These are phyloP conservation scores for Spatulosminthurus flaviceps DNA, from an alignment of 2,888 invertebrate genomes.

Conservation along the genomic window DNA sequence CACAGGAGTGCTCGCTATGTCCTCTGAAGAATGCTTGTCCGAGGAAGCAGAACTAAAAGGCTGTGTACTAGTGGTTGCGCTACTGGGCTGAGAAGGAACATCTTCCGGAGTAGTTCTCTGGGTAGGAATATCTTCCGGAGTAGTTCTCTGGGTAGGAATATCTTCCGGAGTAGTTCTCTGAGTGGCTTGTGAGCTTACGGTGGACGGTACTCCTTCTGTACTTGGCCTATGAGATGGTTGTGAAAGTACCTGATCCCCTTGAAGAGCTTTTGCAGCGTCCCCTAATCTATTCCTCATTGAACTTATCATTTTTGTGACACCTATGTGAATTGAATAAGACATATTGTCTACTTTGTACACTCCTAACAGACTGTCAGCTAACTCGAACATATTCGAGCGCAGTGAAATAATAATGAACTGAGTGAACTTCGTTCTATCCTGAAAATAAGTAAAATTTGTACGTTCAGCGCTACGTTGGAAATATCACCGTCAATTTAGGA, in stretches of 20 bases:
- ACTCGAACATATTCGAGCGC: conserved; percentile 96
- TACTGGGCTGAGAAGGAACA: not conserved
- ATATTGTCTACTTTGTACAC: conserved; percentile 91
- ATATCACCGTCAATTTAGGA: no score
- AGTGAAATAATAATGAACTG: conserved; percentile 98
- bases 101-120: no score
- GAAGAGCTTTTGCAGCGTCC: conserved; percentile 21
- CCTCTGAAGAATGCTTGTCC: not conserved
- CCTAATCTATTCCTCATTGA: conserved; percentile 29
- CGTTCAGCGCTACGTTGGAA: no score
- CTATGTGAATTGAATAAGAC: conserved; percentile 62
- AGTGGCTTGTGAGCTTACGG: not conserved
- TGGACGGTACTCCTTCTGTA: not conserved
- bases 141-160: conserved; percentile 4
- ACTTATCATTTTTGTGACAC: conserved; percentile 52
- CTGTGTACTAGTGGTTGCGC: not conserved
- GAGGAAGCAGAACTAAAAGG: not conserved
- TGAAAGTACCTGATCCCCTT: not conserved
- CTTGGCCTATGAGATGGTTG: not conserved
- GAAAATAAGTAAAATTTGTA: conserved; percentile 44
- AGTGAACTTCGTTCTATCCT: conserved; percentile 95
- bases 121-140: no score
- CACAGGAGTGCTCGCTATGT: not conserved
- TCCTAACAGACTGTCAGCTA: conserved; percentile 89
- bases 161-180: not conserved